These are phyloP conservation scores for Lepidotrigona ventralis DNA, from an alignment of 1,140 invertebrate species.

Conservation along the genomic window DNA sequence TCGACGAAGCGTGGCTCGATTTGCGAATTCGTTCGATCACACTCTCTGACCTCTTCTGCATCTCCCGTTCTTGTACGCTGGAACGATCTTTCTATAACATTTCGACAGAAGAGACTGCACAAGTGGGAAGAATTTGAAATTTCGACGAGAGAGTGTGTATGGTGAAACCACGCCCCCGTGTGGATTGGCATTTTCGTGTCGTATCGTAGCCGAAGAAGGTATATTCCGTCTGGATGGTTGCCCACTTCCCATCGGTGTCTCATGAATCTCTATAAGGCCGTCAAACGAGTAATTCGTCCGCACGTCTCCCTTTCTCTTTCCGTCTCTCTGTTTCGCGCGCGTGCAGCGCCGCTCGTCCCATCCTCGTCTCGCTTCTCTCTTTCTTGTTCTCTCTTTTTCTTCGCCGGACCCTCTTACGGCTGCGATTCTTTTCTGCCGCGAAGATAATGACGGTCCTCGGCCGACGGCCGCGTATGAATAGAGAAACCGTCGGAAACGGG, in stretches of 20 bases:
- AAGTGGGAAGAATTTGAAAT: not conserved
- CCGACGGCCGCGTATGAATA: slow-evolving; percentile 47
- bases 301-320: slow-evolving; percentile 47
- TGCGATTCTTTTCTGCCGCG: slow-evolving; percentile 5
- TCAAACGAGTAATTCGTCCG: slow-evolving; percentile 73
- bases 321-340: slow-evolving; percentile 33
- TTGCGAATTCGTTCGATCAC: no score
- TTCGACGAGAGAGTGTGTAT: not conserved
- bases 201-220: slow-evolving; percentile 37
- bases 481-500: slow-evolving; percentile 46
- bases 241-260: slow-evolving; percentile 61
- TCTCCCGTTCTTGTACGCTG: no score
- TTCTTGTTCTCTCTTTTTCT: slow-evolving; percentile 10
- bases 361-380: not conserved
- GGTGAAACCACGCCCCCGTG: slow-evolving; percentile 49
- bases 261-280: slow-evolving; percentile 73
- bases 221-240: slow-evolving; percentile 51
- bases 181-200: slow-evolving; percentile 51
- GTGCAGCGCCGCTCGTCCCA: slow-evolving; percentile 9
- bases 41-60: not conserved
- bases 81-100: not conserved
- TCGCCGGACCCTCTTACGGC: not conserved
- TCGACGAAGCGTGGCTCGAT: not conserved
- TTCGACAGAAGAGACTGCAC: not conserved
- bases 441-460: slow-evolving; percentile 50